phyloP scores from a whole-genome alignment of 2,797 vertebrate genomes.

The Parambassis ranga region DNA sequence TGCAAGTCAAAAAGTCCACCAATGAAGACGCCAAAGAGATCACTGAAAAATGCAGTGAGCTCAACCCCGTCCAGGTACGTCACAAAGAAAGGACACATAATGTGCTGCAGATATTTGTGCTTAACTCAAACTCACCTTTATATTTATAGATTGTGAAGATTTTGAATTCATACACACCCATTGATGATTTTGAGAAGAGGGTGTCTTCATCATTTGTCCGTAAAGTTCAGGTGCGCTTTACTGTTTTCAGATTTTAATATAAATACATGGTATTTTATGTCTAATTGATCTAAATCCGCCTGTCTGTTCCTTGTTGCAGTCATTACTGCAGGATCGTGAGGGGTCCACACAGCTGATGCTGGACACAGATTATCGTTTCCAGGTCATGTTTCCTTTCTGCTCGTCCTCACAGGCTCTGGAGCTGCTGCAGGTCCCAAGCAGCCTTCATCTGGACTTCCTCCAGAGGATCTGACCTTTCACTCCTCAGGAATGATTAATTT shows the following conservation, averaged over 20 bases:
- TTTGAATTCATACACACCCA: constrained; percentile 97
- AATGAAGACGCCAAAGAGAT: constrained; percentile 94
- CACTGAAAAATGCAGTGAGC: constrained; percentile 85
- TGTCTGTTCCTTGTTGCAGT: constrained; percentile 80
- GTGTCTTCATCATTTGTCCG: constrained; percentile 93
- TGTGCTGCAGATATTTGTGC: neutral
- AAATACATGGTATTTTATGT: neutral
- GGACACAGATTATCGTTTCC: constrained; percentile 91
- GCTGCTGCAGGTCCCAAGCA: constrained; percentile 91
- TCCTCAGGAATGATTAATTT: neutral
- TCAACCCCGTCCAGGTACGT: constrained; percentile 91
- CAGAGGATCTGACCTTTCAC: constrained; percentile 80
- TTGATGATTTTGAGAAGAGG: constrained; percentile 98
- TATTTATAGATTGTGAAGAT: constrained; percentile 92
- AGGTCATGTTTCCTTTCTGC: constrained; percentile 94
- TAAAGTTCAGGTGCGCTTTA: constrained; percentile 89
- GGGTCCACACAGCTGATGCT: constrained; percentile 89
- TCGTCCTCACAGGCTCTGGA: constrained; percentile 90
- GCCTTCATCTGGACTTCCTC: constrained; percentile 91
- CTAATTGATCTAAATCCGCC: too few species aligned
- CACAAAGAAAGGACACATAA: neutral
- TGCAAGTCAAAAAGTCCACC: constrained; percentile 95
- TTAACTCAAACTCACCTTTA: neutral
- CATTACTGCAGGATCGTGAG: constrained; percentile 85
- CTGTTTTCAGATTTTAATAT: neutral